Evolutionary conservation across 2,113 vertebrate species (phyloP).

Genomic region (Marmota monax): DNA sequence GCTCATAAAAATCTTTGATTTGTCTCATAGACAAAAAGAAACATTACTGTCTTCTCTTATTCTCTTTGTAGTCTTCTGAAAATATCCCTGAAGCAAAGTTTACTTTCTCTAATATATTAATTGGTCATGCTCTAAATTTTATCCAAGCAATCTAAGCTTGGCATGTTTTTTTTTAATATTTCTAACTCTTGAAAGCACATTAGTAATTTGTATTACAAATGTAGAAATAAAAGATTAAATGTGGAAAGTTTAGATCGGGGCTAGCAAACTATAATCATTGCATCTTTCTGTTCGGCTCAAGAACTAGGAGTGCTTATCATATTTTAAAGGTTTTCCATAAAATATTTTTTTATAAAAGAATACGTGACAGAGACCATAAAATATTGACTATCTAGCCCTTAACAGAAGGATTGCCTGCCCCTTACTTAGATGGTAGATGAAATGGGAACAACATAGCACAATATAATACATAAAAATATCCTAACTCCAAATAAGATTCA

Average conservation of each 20-base stretch:
- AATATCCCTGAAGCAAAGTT: constrained; percentile 59
- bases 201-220: neutral
- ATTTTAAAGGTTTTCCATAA: neutral
- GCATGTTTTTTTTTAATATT: neutral
- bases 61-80: constrained; percentile 55
- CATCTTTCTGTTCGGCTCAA: neutral
- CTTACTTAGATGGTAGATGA: neutral
- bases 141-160: constrained; percentile 41
- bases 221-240: constrained; percentile 20
- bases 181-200: neutral
- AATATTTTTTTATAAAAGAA: neutral
- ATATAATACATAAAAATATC: neutral
- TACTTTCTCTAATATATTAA: constrained; percentile 46
- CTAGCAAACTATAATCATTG: neutral
- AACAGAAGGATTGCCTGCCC: neutral
- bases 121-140: constrained; percentile 44
- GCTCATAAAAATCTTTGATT: constrained; percentile 57
- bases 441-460: neutral
- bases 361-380: neutral
- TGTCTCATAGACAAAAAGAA: constrained; percentile 39
- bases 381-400: neutral
- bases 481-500: neutral
- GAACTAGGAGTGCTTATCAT: neutral
- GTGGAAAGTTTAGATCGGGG: neutral
- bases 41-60: constrained; percentile 13